phyloP scores from a whole-genome alignment of 2,113 vertebrate genomes.

The Platanista minor region DNA sequence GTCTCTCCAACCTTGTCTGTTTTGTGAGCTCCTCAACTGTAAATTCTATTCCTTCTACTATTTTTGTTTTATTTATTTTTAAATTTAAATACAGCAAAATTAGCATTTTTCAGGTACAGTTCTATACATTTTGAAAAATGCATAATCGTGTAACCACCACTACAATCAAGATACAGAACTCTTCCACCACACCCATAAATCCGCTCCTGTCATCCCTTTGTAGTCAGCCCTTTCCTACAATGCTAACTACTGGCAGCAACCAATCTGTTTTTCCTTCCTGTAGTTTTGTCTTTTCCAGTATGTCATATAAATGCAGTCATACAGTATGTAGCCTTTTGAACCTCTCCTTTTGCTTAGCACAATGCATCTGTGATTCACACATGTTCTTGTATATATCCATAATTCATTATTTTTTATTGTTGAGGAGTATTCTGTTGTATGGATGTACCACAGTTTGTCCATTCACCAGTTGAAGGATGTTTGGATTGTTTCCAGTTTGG shows the following conservation, averaged over 20 bases:
- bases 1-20: not conserved
- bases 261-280: not conserved
- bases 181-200: not conserved
- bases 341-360: not conserved
- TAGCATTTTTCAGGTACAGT: not conserved
- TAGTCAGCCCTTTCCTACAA: not conserved
- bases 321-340: not conserved
- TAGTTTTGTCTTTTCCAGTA: conserved; percentile 9
- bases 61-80: not conserved
- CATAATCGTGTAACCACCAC: not conserved
- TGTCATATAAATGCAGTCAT: not conserved
- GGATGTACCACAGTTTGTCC: not conserved
- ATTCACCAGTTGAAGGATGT: not conserved
- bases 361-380: not conserved
- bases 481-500: conserved; percentile 22
- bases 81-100: not conserved
- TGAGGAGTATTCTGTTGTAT: not conserved
- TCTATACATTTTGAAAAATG: not conserved
- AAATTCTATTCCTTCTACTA: not conserved
- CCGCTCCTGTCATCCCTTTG: not conserved
- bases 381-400: not conserved
- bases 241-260: not conserved
- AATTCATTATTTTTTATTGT: not conserved
- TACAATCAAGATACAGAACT: not conserved
- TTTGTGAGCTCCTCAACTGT: not conserved